Base-by-base conservation (phyloP, 2,888 invertebrate species). In the Schizotus pectinicornis region DNA sequence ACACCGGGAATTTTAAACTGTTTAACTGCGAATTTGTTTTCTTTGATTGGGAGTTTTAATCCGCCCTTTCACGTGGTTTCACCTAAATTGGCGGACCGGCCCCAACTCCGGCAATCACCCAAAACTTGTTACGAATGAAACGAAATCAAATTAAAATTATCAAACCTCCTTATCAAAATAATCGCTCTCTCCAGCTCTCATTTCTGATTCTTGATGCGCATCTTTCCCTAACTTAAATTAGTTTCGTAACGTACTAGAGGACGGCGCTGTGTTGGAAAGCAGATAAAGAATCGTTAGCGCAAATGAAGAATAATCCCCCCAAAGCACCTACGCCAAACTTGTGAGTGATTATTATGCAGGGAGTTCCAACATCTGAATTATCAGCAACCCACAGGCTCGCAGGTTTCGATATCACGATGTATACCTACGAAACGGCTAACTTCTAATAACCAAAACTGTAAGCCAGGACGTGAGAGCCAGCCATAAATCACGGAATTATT, bases 211-310 rank as follows among this genome's bases (percentile, higher is more conserved):
- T 50, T 49, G 43, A 50, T 59, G 59, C 54, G 54, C 59, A 54
- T 42, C 49, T 54, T 59, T 54, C 46, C 38, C 37, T 59, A 54
- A 59, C 50, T 59, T 49, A 59, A 54, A 59, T 59, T 59, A 54
- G 35, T 59, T 57, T 53, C 38, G 43, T 30, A 46, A 8, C 22
- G 36, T 12, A 34, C 13, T 31, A 38, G 37, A 54, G 41, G 39
- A 33, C 34, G 54, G 12, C 33, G 41, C 33, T 33, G n/a, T 38
- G 33, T 12, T n/a, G n/a, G n/a, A n/a, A n/a, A n/a, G 46, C 8
- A 42, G 51, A 52, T 35, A 52, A 42, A 43, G 51, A 36, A 52
- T 52, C 51, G 43, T 42, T 52, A 42, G 51, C 30, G 50, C 34
- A 42, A 50, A 41, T 31, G 41, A 38, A 41, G 41, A 38, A 50